These are phyloP conservation scores for Hystrix brachyura DNA, from an alignment of 2,113 vertebrate species.

Conservation along the genomic window DNA sequence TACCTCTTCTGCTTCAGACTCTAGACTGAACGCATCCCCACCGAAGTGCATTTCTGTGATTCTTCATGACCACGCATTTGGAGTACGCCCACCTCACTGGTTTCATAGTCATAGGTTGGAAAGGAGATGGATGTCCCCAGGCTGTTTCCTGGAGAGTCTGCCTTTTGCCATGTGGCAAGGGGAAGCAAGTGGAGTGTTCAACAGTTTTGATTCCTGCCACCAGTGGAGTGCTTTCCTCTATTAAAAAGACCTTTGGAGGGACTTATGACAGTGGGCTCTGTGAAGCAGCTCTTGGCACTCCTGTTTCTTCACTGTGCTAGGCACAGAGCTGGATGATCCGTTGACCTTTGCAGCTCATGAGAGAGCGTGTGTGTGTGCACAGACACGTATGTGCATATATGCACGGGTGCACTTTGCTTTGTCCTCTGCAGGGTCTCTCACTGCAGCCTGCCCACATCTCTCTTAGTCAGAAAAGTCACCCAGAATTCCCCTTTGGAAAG, in stretches of 20 bases:
- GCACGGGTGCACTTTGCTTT: neutral
- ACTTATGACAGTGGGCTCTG: neutral
- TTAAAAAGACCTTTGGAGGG: neutral
- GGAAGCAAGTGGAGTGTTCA: neutral
- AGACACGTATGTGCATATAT: fast-evolving
- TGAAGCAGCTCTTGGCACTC: neutral
- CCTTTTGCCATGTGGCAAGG: neutral
- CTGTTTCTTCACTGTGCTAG: neutral
- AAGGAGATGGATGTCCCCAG: neutral
- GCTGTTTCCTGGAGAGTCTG: neutral
- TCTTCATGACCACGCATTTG: conserved; percentile 60
- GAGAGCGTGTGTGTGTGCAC: neutral
- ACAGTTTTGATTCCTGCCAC: neutral
- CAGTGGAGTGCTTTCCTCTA: neutral
- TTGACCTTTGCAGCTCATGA: neutral
- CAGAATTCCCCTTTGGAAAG: neutral
- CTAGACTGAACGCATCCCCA: conserved; percentile 67
- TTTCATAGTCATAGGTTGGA: neutral
- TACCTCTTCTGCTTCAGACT: conserved; percentile 76
- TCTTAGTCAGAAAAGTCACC: neutral
- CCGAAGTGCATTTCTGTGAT: conserved; percentile 76
- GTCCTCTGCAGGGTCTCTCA: neutral
- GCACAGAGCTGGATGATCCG: neutral
- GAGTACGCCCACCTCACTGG: neutral
- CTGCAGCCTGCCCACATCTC: neutral